phyloP scores from a whole-genome alignment of 2,888 invertebrate genomes.

The Cabera pusaria region DNA sequence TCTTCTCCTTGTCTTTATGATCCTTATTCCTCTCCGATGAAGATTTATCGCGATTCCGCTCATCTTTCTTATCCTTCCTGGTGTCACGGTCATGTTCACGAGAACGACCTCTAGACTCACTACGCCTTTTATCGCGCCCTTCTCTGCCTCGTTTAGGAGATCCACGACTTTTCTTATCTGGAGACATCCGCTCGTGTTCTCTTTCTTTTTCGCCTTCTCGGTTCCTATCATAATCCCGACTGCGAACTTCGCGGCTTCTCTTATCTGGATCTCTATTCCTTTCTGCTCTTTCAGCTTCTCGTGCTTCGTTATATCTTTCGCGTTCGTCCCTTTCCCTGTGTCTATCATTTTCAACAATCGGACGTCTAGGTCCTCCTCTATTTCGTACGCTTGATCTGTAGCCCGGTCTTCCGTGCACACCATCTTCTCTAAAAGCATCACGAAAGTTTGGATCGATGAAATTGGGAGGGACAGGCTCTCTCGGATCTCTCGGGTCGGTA shows the following conservation, averaged over 20 bases:
- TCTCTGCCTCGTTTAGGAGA: slow-evolving; percentile 72
- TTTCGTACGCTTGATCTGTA: slow-evolving; percentile 56
- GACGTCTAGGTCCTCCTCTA: slow-evolving; percentile 62
- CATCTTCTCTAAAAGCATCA: slow-evolving; percentile 66
- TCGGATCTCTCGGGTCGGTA: slow-evolving; percentile 63
- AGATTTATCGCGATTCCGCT: slow-evolving; percentile 66
- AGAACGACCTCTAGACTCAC: slow-evolving; percentile 72
- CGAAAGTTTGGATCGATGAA: slow-evolving; percentile 68
- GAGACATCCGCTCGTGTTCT: slow-evolving; percentile 66
- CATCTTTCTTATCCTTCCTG: slow-evolving; percentile 80
- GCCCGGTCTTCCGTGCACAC: slow-evolving; percentile 50
- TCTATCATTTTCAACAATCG: slow-evolving; percentile 62
- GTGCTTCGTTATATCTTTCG: slow-evolving; percentile 66
- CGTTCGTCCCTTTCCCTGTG: slow-evolving; percentile 72
- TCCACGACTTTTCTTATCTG: slow-evolving; percentile 62
- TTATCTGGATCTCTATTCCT: slow-evolving; percentile 49
- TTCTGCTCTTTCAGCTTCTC: slow-evolving; percentile 67
- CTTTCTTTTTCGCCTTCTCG: slow-evolving; percentile 72
- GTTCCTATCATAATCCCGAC: slow-evolving; percentile 53
- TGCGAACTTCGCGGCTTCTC: slow-evolving; percentile 45
- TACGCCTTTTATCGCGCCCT: slow-evolving; percentile 65
- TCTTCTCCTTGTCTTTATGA: slow-evolving; percentile 83
- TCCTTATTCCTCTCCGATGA: slow-evolving; percentile 76
- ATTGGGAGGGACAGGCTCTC: slow-evolving; percentile 56
- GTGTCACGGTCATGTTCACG: slow-evolving; percentile 81